These are phyloP conservation scores for Lepidurus packardi DNA, from an alignment of 1,140 invertebrate genomes.

Conservation along the genomic window DNA sequence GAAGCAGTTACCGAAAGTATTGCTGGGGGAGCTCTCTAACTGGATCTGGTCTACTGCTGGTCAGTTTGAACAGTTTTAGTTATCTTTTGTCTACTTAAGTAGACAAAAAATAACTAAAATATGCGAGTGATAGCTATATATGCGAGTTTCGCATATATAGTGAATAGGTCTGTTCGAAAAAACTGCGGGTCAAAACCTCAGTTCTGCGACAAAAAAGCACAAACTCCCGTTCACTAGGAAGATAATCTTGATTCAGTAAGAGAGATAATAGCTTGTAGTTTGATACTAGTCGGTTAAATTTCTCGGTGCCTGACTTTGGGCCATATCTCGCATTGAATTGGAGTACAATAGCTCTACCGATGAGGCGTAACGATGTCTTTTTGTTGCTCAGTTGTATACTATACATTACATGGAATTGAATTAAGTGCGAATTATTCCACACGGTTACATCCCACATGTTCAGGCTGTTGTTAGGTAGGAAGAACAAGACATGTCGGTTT, in stretches of 20 bases:
- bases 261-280: too few relatives aligned
- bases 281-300: too few relatives aligned
- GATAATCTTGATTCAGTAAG: too few relatives aligned
- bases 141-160: too few relatives aligned
- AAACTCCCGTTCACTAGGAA: too few relatives aligned
- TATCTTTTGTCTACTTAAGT: background rate
- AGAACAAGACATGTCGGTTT: too few relatives aligned
- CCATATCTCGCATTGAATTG: background rate
- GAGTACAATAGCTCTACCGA: background rate
- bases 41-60: background rate
- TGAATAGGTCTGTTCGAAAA: too few relatives aligned
- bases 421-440: conserved; percentile 1
- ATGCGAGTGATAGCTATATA: too few relatives aligned
- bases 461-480: background rate
- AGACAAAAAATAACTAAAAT: too few relatives aligned
- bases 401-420: background rate
- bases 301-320: too few relatives aligned
- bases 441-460: conserved; percentile 2
- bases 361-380: conserved; percentile 2
- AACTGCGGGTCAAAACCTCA: too few relatives aligned
- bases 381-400: background rate
- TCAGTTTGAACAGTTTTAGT: background rate
- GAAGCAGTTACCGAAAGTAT: background rate
- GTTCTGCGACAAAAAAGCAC: too few relatives aligned
- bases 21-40: background rate